A percentile compares a stretch with the other conserved stretches of the same genome.
These are phyloP conservation scores for Germaria angustata DNA, from an alignment of 2,888 invertebrate species.

Conservation along the genomic window DNA sequence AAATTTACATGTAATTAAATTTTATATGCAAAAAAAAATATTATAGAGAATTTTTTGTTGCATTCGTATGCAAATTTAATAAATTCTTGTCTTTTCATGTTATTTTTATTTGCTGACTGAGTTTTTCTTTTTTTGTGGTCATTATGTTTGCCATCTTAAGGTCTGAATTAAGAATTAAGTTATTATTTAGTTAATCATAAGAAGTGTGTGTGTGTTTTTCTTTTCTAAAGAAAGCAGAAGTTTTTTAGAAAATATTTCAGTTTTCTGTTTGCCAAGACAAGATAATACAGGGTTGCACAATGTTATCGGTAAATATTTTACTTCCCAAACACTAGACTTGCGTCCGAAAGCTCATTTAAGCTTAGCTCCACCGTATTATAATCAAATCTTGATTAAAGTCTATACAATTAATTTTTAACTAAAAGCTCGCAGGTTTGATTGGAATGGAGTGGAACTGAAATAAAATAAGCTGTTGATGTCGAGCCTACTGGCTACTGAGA, in stretches of 20 bases:
- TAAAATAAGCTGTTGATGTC: no score
- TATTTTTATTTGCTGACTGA: neutral
- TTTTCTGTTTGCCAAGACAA: constrained; percentile 33
- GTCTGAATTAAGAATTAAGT: constrained; percentile 26
- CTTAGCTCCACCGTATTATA: no score
- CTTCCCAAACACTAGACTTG: no score
- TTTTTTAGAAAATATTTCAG: constrained; percentile 23
- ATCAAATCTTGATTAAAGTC: no score
- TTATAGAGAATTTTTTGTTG: neutral
- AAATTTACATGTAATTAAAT: constrained; percentile 62
- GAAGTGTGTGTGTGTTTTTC: neutral
- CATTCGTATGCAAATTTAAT: constrained; percentile 55
- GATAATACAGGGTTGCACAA: constrained; percentile 15
- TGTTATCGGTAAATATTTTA: no score
- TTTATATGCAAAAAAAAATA: constrained; percentile 54
- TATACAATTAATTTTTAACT: no score
- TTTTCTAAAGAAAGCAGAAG: neutral
- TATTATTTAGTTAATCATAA: constrained; percentile 29
- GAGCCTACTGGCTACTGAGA: no score
- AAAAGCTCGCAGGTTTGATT: no score
- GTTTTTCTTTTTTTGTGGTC: constrained; percentile 11
- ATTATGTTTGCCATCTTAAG: constrained; percentile 25
- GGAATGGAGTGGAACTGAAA: no score
- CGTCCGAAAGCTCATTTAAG: no score
- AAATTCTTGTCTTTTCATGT: constrained; percentile 21